Evolutionary conservation across 1,140 invertebrate species (phyloP).

Genomic region (Drosophila aff.): DNA sequence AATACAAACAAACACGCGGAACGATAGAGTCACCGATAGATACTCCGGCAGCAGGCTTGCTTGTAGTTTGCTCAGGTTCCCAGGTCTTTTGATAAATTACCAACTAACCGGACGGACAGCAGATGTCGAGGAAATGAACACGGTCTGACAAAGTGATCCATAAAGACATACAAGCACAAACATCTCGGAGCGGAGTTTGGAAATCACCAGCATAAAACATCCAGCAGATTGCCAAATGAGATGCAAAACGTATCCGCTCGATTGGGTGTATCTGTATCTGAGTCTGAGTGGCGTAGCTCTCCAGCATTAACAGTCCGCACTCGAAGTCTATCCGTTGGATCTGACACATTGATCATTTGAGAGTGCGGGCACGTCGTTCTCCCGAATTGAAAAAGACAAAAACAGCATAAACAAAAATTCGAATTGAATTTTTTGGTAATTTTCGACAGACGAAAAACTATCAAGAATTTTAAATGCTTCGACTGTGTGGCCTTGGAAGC

Average conservation of each 20-base stretch:
- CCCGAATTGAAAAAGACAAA: constrained; percentile 9
- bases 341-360: constrained; percentile 73
- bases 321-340: constrained; percentile 38
- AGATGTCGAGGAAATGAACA: constrained; percentile 58
- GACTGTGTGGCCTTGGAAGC: constrained; percentile 55
- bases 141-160: constrained; percentile 49
- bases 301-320: constrained; percentile 33
- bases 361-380: constrained; percentile 64
- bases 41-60: constrained; percentile 17
- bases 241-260: constrained; percentile 37
- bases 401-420: constrained; percentile 5
- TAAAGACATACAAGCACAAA: constrained; percentile 15
- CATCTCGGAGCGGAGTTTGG: constrained; percentile 14
- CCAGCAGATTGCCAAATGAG: constrained; percentile 37
- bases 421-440: constrained; percentile 44
- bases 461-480: constrained; percentile 78
- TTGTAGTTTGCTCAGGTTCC: constrained; percentile 8
- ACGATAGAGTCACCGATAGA: constrained; percentile 2
- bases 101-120: constrained; percentile 36
- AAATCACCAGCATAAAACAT: constrained; percentile 14
- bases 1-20: constrained; percentile 15
- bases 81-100: constrained; percentile 58
- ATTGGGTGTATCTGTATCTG: constrained; percentile 47
- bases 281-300: not conserved
- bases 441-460: constrained; percentile 64